Evolutionary conservation across 2,888 invertebrate genomes (phyloP).

Genomic region (Neoscelio sp.): DNA sequence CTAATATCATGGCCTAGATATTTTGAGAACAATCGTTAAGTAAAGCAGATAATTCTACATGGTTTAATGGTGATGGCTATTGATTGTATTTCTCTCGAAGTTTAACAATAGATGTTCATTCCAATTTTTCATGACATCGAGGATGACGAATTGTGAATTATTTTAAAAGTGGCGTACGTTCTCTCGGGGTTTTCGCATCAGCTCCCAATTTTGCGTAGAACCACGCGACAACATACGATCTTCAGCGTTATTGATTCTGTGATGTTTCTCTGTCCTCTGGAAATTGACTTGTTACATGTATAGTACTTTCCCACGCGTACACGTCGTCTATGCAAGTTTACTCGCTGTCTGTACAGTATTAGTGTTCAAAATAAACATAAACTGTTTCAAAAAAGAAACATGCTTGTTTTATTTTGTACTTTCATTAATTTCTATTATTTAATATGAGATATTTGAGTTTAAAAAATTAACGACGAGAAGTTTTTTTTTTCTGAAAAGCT

Average conservation of each 20-base stretch:
- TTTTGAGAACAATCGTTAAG: conserved; percentile 66
- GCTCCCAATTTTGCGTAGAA: conserved; percentile 76
- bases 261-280: conserved; percentile 62
- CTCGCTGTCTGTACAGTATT: conserved; percentile 81
- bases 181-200: conserved; percentile 74
- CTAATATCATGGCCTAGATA: conserved; percentile 77
- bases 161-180: conserved; percentile 72
- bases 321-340: conserved; percentile 76
- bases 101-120: conserved; percentile 79
- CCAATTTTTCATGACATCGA: conserved; percentile 80
- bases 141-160: conserved; percentile 70
- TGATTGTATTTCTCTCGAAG: conserved; percentile 71
- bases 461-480: background rate
- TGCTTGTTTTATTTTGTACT: conserved; percentile 1
- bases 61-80: conserved; percentile 77
- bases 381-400: conserved; percentile 45
- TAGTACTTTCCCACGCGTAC: conserved; percentile 74
- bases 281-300: conserved; percentile 63
- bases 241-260: conserved; percentile 63
- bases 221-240: conserved; percentile 77
- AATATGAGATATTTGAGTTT: too few species aligned
- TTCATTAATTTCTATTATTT: too few species aligned
- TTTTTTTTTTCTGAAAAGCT: too few species aligned
- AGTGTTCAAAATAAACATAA: conserved; percentile 77
- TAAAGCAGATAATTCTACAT: conserved; percentile 30